Evolutionary conservation across 2,888 invertebrate genomes (phyloP).

Genomic region (Dusona sp.): DNA sequence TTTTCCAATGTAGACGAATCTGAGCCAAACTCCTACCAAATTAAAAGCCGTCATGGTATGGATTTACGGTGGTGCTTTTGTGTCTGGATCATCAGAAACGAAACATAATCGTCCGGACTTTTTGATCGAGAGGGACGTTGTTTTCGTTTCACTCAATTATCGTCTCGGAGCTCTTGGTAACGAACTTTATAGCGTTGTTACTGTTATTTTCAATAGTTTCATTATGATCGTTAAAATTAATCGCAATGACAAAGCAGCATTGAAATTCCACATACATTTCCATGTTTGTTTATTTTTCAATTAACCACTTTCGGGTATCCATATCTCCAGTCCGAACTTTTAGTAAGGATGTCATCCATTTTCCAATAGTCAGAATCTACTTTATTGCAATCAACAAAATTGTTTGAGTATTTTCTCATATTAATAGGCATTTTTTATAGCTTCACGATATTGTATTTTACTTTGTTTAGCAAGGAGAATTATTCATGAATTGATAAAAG

Average conservation of each 20-base stretch:
- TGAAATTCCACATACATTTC: background rate
- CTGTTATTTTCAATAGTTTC: background rate
- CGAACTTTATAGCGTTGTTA: slow-evolving; percentile 69
- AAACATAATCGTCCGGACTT: slow-evolving; percentile 73
- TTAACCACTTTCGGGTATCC: background rate
- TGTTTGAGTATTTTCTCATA: too few relatives aligned
- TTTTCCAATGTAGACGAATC: slow-evolving; percentile 35
- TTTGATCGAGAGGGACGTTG: slow-evolving; percentile 73
- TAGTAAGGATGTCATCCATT: too few relatives aligned
- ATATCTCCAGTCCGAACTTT: too few relatives aligned
- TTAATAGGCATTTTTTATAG: too few relatives aligned
- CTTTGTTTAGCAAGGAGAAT: too few relatives aligned
- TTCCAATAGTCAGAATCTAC: too few relatives aligned
- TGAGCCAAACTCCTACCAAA: slow-evolving; percentile 62
- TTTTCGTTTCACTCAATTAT: slow-evolving; percentile 75
- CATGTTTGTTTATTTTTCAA: background rate
- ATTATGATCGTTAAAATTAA: background rate
- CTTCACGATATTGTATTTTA: too few relatives aligned
- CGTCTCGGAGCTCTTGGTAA: slow-evolving; percentile 75
- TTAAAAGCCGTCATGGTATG: slow-evolving; percentile 73
- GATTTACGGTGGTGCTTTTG: slow-evolving; percentile 73
- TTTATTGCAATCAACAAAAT: too few relatives aligned
- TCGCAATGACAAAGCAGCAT: background rate
- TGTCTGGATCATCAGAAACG: slow-evolving; percentile 61
- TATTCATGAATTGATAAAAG: too few relatives aligned